A percentile compares a stretch with the other conserved stretches of the same genome.
Evolutionary conservation across 2,113 vertebrate species (phyloP).

Genomic region (Osmerus eperlanus): DNA sequence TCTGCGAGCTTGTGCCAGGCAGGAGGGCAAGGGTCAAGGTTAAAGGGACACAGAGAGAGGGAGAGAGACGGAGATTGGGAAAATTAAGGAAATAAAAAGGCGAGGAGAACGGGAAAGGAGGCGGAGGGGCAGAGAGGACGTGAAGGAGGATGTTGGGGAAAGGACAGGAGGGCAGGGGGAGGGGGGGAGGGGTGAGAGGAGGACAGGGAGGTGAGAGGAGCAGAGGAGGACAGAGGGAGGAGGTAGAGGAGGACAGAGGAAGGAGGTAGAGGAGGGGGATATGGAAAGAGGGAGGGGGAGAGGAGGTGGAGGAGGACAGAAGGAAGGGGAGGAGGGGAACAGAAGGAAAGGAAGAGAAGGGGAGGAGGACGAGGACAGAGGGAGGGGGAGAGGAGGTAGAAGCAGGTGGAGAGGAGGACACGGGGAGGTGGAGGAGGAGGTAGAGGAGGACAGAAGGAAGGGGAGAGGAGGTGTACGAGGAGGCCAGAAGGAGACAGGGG

Average conservation of each 20-base stretch:
- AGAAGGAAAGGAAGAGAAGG: too few species aligned
- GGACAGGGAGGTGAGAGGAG: too few species aligned
- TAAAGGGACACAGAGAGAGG: not conserved
- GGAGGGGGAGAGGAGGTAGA: not conserved
- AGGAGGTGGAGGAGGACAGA: too few species aligned
- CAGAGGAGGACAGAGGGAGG: too few species aligned
- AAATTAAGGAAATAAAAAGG: not conserved
- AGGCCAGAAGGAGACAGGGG: not conserved
- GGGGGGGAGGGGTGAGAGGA: too few species aligned
- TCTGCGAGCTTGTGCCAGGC: not conserved
- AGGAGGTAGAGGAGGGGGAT: too few species aligned
- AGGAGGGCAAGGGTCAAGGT: not conserved
- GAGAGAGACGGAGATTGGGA: not conserved
- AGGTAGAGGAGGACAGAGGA: too few species aligned
- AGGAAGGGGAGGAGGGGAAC: too few species aligned
- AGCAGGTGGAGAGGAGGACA: not conserved
- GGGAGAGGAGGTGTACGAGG: not conserved
- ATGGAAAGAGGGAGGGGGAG: too few species aligned
- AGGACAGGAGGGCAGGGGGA: too few species aligned
- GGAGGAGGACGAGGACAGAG: not conserved
- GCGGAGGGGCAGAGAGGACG: not conserved
- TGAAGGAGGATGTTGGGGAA: too few species aligned
- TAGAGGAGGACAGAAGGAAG: not conserved
- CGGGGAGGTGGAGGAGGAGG: not conserved
- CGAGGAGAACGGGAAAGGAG: not conserved